Conservation (phyloP, 2,113 vertebrate species). For the Daboia siamensis region DNA sequence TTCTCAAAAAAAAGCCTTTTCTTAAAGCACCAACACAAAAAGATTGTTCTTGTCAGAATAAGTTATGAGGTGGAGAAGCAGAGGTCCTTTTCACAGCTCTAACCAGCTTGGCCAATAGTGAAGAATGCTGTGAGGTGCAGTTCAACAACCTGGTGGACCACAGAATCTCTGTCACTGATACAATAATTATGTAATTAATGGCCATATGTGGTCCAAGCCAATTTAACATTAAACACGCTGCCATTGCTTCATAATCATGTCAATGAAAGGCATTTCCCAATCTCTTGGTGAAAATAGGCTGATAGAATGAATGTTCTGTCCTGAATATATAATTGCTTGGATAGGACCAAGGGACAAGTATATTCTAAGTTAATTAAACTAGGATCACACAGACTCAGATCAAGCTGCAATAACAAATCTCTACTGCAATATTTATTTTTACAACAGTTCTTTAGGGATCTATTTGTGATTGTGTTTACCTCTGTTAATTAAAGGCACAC, state of each 20-base stretch:
- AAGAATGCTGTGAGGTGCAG: background rate
- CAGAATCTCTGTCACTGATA: background rate
- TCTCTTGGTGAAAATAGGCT: background rate
- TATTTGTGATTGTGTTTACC: constrained; percentile 21
- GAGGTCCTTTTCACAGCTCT: background rate
- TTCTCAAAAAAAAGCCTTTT: background rate
- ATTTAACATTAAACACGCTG: background rate
- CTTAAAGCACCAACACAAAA: background rate
- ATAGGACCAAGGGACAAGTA: background rate
- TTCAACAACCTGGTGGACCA: background rate
- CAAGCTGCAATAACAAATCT: background rate
- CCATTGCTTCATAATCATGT: background rate
- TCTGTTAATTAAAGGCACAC: background rate
- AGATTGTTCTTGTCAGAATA: background rate
- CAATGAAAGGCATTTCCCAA: background rate
- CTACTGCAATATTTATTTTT: background rate
- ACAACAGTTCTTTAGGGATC: constrained; percentile 1
- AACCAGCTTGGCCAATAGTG: background rate
- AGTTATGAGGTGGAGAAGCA: background rate
- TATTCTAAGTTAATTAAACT: background rate
- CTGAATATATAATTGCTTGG: background rate
- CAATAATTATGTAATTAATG: background rate
- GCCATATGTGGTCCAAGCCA: background rate
- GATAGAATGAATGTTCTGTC: background rate
- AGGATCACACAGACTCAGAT: constrained; percentile 1